Conservation (phyloP, 2,888 invertebrate species). For the Drosophila multiciliata region DNA sequence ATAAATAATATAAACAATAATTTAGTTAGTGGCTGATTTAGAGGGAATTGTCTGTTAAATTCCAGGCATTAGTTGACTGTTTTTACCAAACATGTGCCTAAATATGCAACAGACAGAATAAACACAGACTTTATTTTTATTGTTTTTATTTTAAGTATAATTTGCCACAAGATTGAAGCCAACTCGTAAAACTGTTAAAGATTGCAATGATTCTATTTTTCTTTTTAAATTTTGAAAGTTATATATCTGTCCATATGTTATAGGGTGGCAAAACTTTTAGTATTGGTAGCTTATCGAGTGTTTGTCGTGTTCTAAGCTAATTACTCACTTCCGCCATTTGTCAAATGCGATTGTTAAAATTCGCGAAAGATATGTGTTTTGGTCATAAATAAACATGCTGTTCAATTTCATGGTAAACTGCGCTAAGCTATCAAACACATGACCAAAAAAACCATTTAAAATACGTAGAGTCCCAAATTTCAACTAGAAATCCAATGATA, state of each 20-base stretch:
- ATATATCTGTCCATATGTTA: not conserved
- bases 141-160: not conserved
- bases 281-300: conserved; percentile 25
- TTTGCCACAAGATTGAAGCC: not conserved
- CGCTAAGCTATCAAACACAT: conserved; percentile 30
- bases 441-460: conserved; percentile 22
- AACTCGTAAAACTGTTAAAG: not conserved
- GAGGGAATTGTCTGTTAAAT: not conserved
- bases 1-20: not conserved
- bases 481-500: conserved; percentile 16
- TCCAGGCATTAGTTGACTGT: not conserved
- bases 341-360: conserved; percentile 35
- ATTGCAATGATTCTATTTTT: not conserved
- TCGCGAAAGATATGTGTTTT: conserved; percentile 22
- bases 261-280: not conserved
- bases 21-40: not conserved
- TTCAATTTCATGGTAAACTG: conserved; percentile 35
- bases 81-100: not conserved
- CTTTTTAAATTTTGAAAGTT: not conserved
- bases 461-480: not conserved
- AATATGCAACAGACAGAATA: not conserved
- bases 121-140: not conserved
- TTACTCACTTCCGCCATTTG: conserved; percentile 36
- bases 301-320: conserved; percentile 14
- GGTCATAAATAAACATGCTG: not conserved